Evolutionary conservation across 2,888 invertebrate genomes (phyloP).

Genomic region (Crossocerus cetratus): DNA sequence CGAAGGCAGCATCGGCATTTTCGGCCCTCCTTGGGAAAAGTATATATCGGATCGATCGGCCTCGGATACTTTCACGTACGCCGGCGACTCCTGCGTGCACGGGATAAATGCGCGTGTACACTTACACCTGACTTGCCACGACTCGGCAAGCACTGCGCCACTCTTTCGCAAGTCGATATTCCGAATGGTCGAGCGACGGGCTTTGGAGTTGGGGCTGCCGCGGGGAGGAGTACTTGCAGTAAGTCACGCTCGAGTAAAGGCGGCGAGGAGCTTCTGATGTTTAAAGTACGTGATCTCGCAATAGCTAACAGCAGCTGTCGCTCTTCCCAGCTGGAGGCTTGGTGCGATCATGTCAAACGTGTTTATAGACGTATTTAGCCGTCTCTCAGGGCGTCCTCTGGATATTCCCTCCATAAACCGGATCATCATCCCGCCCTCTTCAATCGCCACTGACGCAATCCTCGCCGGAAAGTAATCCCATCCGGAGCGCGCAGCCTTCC

Average conservation of each 20-base stretch:
- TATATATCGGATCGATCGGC: too few relatives aligned
- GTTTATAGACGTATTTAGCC: not conserved
- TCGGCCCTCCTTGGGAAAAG: too few relatives aligned
- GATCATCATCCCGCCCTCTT: not conserved
- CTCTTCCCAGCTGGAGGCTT: not conserved
- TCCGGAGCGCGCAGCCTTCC: too few relatives aligned
- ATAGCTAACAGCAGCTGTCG: not conserved
- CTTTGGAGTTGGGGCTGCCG: not conserved
- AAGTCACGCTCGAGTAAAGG: not conserved
- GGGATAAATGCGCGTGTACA: too few relatives aligned
- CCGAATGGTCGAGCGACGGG: not conserved
- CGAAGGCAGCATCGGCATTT: too few relatives aligned
- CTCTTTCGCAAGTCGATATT: conserved; percentile 1
- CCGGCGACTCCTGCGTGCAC: too few relatives aligned
- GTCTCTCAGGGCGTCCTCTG: not conserved
- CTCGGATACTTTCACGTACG: too few relatives aligned
- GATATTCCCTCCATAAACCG: not conserved
- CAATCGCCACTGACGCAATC: too few relatives aligned
- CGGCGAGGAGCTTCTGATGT: not conserved
- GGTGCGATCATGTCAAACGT: not conserved
- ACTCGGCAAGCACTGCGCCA: not conserved
- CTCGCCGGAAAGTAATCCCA: too few relatives aligned
- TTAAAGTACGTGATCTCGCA: conserved; percentile 16
- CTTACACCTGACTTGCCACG: too few relatives aligned
- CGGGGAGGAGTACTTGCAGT: not conserved